Evolutionary conservation across 1,140 invertebrate species (phyloP).

Genomic region (Aphaenogaster rudis): DNA sequence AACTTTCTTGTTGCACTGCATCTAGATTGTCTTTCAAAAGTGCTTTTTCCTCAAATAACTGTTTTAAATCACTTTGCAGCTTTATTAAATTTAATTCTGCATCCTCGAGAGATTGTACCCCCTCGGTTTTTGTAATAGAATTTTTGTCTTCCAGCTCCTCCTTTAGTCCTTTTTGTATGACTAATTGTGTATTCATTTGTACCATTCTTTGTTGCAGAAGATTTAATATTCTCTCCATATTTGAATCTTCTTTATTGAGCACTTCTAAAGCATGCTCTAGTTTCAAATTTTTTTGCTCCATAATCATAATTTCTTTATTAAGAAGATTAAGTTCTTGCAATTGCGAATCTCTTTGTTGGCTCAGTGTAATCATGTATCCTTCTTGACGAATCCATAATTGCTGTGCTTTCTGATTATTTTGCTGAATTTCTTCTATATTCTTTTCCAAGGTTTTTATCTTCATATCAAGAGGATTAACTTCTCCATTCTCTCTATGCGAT

Average conservation of each 20-base stretch:
- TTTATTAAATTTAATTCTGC: constrained; percentile 89
- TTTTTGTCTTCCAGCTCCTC: constrained; percentile 89
- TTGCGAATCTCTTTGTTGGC: constrained; percentile 89
- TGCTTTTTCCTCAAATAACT: constrained; percentile 90
- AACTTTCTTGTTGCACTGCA: constrained; percentile 89
- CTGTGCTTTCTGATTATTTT: constrained; percentile 89
- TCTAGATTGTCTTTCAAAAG: constrained; percentile 89
- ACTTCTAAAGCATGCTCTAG: constrained; percentile 89
- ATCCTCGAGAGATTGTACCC: constrained; percentile 87
- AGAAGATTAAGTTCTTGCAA: constrained; percentile 90
- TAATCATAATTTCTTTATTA: constrained; percentile 91
- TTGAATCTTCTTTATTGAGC: constrained; percentile 87
- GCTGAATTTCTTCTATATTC: constrained; percentile 88
- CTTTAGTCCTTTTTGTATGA: constrained; percentile 88
- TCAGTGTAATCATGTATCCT: constrained; percentile 89
- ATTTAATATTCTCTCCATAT: constrained; percentile 88
- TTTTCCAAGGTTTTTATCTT: constrained; percentile 89
- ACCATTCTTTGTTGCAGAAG: constrained; percentile 88
- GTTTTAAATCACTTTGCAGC: constrained; percentile 90
- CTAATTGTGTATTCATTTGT: constrained; percentile 88
- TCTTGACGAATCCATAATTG: constrained; percentile 92
- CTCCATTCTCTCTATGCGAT: constrained; percentile 79
- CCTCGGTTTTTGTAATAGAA: constrained; percentile 87
- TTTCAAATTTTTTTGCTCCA: constrained; percentile 92
- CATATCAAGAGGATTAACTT: constrained; percentile 86